Percentiles rank a stretch among this genome's conserved stretches.
Conservation (phyloP, 2,113 vertebrate species). For the Pseudorhombus dupliciocellatus region DNA sequence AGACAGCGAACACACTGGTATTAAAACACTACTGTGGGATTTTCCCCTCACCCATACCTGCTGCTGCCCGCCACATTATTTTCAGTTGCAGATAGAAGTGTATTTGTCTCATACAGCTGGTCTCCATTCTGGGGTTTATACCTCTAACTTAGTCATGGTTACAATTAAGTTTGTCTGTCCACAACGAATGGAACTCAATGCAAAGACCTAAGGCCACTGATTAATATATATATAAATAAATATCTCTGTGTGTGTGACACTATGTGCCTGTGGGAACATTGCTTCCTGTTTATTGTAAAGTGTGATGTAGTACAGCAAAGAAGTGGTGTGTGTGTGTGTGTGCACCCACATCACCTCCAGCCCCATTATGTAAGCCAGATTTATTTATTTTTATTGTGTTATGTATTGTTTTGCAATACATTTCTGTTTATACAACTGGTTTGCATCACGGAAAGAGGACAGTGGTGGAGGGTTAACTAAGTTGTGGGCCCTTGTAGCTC, state of each 20-base stretch:
- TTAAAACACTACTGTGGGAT: conserved; percentile 34
- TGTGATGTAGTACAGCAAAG: conserved; percentile 2
- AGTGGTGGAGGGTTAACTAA: conserved; percentile 44
- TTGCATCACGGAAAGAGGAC: conserved; percentile 45
- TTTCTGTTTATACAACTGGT: conserved; percentile 66
- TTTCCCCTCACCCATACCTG: conserved; percentile 40
- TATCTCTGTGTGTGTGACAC: background rate
- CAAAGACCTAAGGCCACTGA: too few species aligned
- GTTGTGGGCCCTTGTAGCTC: conserved; percentile 24
- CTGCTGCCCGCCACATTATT: conserved; percentile 4
- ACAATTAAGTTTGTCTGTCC: too few species aligned
- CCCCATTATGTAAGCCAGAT: conserved; percentile 56
- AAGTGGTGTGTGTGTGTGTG: conserved; percentile 16
- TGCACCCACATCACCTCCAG: conserved; percentile 38
- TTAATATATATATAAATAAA: too few species aligned
- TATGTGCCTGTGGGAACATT: background rate
- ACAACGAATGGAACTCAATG: too few species aligned
- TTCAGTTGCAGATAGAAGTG: background rate
- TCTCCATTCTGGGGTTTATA: background rate
- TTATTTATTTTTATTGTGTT: conserved; percentile 42
- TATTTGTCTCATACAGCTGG: conserved; percentile 11
- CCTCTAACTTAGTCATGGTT: too few species aligned
- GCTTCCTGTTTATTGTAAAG: conserved; percentile 16
- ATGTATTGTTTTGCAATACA: conserved; percentile 58
- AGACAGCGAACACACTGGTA: conserved; percentile 51